Conservation (phyloP, 2,113 vertebrate genomes). For the Nymphicus hollandicus region DNA sequence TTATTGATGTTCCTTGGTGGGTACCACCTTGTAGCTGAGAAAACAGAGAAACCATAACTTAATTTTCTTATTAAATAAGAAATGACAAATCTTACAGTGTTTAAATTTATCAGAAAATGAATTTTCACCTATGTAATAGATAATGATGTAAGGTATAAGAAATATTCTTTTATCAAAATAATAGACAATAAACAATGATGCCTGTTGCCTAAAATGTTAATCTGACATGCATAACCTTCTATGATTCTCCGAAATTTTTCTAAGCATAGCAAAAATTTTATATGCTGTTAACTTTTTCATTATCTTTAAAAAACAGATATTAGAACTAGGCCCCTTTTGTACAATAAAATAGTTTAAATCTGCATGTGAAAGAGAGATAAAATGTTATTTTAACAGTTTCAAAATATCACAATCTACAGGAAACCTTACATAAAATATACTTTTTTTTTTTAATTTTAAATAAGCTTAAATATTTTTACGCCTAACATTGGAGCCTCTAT, state of each 20-base stretch:
- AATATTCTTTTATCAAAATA: neutral
- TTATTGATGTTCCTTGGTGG: neutral
- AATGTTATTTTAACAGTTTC: neutral
- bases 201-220: neutral
- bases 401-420: neutral
- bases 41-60: neutral
- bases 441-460: neutral
- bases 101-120: neutral
- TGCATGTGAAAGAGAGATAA: neutral
- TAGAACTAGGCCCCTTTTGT: rapidly evolving
- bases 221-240: neutral
- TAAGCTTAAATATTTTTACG: neutral
- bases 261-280: neutral
- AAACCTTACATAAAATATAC: neutral
- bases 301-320: neutral
- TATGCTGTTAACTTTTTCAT: neutral
- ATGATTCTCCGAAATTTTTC: neutral
- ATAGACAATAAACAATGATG: neutral
- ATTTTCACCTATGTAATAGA: neutral
- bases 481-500: neutral
- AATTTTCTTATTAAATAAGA: neutral
- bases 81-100: neutral
- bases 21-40: neutral
- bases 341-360: neutral
- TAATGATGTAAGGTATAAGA: neutral